Percentiles rank a stretch among this genome's conserved stretches.
These are phyloP conservation scores for Smittia aterrima DNA, from an alignment of 2,888 invertebrate genomes.

Conservation along the genomic window DNA sequence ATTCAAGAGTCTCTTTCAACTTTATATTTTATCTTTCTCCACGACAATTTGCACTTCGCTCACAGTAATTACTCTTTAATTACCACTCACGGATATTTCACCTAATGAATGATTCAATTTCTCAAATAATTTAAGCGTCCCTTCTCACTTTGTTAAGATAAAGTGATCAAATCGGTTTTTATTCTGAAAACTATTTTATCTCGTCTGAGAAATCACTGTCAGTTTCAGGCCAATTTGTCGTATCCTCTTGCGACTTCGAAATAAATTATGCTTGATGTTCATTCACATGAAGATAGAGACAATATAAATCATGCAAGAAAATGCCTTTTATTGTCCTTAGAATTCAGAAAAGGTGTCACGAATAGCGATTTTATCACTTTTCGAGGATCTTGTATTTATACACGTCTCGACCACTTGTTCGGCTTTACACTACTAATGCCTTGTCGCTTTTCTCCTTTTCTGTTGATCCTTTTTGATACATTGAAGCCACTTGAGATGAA, in stretches of 20 bases:
- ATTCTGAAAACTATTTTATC: slow-evolving; percentile 8
- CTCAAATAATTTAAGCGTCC: neutral
- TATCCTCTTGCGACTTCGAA: neutral
- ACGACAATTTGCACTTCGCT: neutral
- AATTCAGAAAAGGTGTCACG: slow-evolving; percentile 21
- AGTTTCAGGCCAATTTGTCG: slow-evolving; percentile 24
- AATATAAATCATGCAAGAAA: neutral
- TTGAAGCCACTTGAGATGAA: slow-evolving; percentile 6
- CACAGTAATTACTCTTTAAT: slow-evolving; percentile 8
- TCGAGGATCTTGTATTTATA: neutral
- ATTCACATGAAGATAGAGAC: neutral
- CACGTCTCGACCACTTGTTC: slow-evolving; percentile 39
- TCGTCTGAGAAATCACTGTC: slow-evolving; percentile 13
- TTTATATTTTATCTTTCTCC: neutral
- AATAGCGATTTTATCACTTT: slow-evolving; percentile 35
- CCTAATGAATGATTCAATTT: slow-evolving; percentile 20
- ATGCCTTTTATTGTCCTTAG: neutral
- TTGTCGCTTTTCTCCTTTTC: slow-evolving; percentile 1
- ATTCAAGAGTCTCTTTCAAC: neutral
- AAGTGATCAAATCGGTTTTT: neutral
- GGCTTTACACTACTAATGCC: slow-evolving; percentile 30
- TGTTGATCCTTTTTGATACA: slow-evolving; percentile 22
- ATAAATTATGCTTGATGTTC: slow-evolving; percentile 21
- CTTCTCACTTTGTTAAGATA: neutral
- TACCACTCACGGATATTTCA: neutral